Base-by-base conservation (phyloP, 2,888 invertebrate species). In the Zaprionus obscuricornis region DNA sequence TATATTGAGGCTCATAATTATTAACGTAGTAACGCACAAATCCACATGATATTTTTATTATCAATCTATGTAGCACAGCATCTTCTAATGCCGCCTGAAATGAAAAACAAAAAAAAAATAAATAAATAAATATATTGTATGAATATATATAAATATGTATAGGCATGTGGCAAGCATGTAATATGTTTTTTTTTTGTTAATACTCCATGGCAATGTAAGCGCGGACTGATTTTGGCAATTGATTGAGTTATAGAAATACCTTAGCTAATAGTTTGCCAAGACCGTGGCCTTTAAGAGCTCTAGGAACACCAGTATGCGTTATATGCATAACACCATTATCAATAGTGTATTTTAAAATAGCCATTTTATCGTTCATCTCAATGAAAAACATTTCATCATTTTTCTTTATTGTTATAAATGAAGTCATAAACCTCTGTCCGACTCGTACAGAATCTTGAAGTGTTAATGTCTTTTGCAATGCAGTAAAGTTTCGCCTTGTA, bases 71-170 rank as follows among this genome's bases (percentile, higher is more conserved):
- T 11, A 93, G 88, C 1, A 91, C 88, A 7, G 94, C 94, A 90
- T 94, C 92, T 13, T 93, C 92, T 88, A 96, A 93, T 4, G 95
- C 95, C 88, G 92, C 92, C 96, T 96, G 92, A 59, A 63, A 81
- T 59, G 87, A 87, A 71, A 71, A 54, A 82, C 65, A 39, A 58
- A 54, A 57, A 29, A 52, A 43, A n/a, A n/a, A n/a, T n/a, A n/a
- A n/a, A n/a, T n/a, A n/a, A n/a, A n/a, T n/a, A n/a, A n/a, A n/a
- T n/a, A n/a, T n/a, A n/a, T n/a, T n/a, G n/a, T n/a, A n/a, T n/a
- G n/a, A n/a, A n/a, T n/a, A n/a, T n/a, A n/a, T n/a, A n/a, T n/a
- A n/a, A n/a, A n/a, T n/a, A n/a, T n/a, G n/a, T n/a, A n/a, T n/a
- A n/a, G n/a, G n/a, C n/a, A n/a, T n/a, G n/a, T n/a, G n/a, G n/a